These are phyloP conservation scores for Syrphus vitripennis DNA, from an alignment of 2,888 invertebrate genomes.

Conservation along the genomic window DNA sequence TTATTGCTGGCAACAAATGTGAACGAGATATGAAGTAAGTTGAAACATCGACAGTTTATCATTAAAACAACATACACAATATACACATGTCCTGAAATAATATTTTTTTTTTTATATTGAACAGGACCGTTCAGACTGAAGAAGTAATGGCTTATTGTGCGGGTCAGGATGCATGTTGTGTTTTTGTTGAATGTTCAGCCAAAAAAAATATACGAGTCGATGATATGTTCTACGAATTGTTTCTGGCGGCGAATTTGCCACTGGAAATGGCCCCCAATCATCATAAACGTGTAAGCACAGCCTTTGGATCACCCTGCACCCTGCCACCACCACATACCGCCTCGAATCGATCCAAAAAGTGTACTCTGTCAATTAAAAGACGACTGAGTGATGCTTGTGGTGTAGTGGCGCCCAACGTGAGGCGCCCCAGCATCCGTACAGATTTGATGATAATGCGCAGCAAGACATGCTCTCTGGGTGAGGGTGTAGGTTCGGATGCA, in stretches of 20 bases:
- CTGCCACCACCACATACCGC: constrained; percentile 87
- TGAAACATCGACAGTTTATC: not conserved
- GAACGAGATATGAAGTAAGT: constrained; percentile 89
- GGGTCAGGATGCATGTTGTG: constrained; percentile 88
- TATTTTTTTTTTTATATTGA: not conserved
- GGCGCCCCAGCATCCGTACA: constrained; percentile 93
- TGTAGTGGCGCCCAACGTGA: constrained; percentile 93
- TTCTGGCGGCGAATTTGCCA: constrained; percentile 91
- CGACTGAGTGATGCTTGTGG: constrained; percentile 93
- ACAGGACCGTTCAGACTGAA: constrained; percentile 88
- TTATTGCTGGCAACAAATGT: constrained; percentile 93
- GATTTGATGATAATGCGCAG: constrained; percentile 94
- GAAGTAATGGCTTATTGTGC: constrained; percentile 90
- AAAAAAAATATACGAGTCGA: constrained; percentile 91
- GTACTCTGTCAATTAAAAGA: constrained; percentile 90
- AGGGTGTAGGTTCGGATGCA: constrained; percentile 84
- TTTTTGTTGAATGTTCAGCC: constrained; percentile 92
- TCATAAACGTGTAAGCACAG: constrained; percentile 90
- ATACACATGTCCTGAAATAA: not conserved
- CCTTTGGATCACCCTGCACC: constrained; percentile 89
- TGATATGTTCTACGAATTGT: constrained; percentile 92
- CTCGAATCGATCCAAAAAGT: constrained; percentile 86
- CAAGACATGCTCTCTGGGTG: constrained; percentile 89
- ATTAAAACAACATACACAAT: not conserved
- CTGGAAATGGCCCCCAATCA: constrained; percentile 95